phyloP scores from a whole-genome alignment of 2,888 invertebrate genomes.

The Hydropsyche betteni region DNA sequence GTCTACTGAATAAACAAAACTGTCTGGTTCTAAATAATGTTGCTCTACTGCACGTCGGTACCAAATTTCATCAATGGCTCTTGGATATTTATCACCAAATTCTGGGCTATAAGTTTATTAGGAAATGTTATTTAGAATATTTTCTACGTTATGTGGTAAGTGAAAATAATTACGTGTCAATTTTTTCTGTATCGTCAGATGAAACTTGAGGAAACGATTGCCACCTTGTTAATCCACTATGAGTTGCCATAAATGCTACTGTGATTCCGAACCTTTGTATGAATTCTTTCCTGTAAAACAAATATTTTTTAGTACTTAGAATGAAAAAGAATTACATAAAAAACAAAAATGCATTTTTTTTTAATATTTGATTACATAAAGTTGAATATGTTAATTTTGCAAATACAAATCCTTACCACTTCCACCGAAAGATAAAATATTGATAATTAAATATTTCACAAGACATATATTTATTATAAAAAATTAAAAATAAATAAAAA shows the following conservation, averaged over 20 bases:
- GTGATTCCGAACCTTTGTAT: constrained; percentile 86
- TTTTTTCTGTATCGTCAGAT: constrained; percentile 58
- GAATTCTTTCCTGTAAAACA: constrained; percentile 76
- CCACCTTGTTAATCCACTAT: constrained; percentile 91
- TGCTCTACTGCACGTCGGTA: constrained; percentile 89
- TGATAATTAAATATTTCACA: no score
- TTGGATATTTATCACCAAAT: constrained; percentile 78
- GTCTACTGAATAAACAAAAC: constrained; percentile 84
- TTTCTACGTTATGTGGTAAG: neutral
- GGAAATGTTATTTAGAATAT: constrained; percentile 8
- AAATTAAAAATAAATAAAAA: no score
- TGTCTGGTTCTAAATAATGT: constrained; percentile 78
- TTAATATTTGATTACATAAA: no score
- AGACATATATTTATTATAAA: no score
- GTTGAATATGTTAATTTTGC: no score
- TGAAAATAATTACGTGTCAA: constrained; percentile 29
- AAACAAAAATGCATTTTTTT: no score
- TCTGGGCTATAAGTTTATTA: constrained; percentile 63
- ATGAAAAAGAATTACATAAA: no score
- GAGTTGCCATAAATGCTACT: constrained; percentile 87
- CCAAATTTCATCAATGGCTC: constrained; percentile 89
- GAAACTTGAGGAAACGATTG: constrained; percentile 72
- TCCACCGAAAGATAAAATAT: no score
- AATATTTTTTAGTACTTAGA: constrained; percentile 44
- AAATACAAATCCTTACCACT: no score